Conservation (phyloP, 64 coral and sea anemone genomes). For the Cladopsammia gracilis region DNA sequence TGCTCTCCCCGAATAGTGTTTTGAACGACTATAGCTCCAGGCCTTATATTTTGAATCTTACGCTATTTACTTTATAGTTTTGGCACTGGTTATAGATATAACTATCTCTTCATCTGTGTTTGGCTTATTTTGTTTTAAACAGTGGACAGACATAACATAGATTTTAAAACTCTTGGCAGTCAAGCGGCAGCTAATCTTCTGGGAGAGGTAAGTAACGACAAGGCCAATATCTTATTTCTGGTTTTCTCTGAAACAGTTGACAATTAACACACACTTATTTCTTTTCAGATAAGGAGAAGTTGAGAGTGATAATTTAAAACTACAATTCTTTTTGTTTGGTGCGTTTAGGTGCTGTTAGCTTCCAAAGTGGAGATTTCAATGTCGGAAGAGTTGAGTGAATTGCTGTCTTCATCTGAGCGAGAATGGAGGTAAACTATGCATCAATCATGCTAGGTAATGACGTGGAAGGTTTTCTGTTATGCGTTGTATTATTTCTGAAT, state of each 20-base stretch:
- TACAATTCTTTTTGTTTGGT: neutral
- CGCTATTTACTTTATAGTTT: no score
- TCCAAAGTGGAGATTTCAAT: conserved; percentile 78
- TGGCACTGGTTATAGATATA: no score
- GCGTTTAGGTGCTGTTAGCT: conserved; percentile 50
- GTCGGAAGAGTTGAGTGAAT: conserved; percentile 39
- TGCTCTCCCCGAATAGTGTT: no score
- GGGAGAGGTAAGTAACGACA: conserved; percentile 71
- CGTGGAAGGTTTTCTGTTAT: no score
- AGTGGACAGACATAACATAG: conserved; percentile 73
- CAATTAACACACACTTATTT: no score
- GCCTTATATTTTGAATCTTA: no score
- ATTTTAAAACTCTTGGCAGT: conserved; percentile 85
- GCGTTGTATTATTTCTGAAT: no score
- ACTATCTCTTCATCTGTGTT: neutral
- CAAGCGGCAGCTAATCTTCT: conserved; percentile 83
- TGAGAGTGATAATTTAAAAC: no score
- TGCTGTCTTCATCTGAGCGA: neutral
- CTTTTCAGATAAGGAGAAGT: no score
- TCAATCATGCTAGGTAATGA: no score
- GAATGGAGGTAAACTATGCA: conserved; percentile 59
- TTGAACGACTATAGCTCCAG: no score
- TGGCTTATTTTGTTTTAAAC: neutral
- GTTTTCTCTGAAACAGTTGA: no score
- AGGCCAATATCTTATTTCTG: neutral